These are phyloP conservation scores for Ophion slaviceki DNA, from an alignment of 2,888 invertebrate species.

Conservation along the genomic window DNA sequence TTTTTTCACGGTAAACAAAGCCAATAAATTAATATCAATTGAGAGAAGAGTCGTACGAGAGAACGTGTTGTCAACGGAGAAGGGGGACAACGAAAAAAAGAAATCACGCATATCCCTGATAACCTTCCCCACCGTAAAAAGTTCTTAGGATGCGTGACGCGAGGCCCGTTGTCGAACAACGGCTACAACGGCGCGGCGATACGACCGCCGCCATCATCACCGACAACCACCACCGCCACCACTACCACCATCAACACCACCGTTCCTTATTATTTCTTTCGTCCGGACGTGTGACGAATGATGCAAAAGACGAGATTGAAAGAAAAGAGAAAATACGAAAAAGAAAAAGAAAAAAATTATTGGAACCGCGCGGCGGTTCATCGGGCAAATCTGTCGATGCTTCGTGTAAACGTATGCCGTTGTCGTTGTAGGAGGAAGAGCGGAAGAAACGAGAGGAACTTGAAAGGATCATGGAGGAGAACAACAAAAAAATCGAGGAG, in stretches of 20 bases:
- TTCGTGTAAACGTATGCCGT: conserved; percentile 78
- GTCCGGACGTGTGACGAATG: conserved; percentile 32
- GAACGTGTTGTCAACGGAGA: conserved; percentile 5
- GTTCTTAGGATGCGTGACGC: conserved; percentile 79
- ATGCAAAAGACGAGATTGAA: background rate
- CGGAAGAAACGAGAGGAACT: conserved; percentile 97
- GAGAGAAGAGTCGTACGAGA: background rate
- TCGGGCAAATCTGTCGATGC: conserved; percentile 67
- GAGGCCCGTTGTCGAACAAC: conserved; percentile 75
- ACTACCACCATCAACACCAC: conserved; percentile 57
- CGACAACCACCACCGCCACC: conserved; percentile 40
- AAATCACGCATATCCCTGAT: conserved; percentile 71
- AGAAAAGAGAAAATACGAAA: conserved; percentile 3
- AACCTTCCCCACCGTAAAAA: conserved; percentile 74
- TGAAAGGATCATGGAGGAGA: conserved; percentile 98
- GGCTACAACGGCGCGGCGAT: conserved; percentile 71
- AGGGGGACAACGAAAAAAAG: conserved; percentile 14
- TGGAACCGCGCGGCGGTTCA: conserved; percentile 60
- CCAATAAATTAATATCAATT: background rate
- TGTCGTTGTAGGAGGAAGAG: conserved; percentile 96
- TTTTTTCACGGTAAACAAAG: background rate
- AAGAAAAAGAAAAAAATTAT: conserved; percentile 1
- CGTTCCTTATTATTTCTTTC: conserved; percentile 11
- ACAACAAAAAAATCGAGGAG: conserved; percentile 98
- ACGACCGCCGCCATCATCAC: conserved; percentile 71